These are phyloP conservation scores for Rhinella marina DNA, from an alignment of 2,797 vertebrate genomes.

Conservation along the genomic window DNA sequence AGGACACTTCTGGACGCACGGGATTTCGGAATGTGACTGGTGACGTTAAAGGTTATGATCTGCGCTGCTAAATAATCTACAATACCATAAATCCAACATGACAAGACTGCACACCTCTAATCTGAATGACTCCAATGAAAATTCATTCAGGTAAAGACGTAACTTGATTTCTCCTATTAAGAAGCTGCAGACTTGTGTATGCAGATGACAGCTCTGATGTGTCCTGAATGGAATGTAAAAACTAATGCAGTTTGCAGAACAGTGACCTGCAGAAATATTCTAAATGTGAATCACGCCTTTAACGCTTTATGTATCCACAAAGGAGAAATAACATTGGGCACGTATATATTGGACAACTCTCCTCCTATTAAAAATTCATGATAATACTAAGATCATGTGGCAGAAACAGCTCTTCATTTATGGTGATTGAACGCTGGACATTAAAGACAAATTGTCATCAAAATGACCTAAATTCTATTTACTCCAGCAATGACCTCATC, in stretches of 20 bases:
- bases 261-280: background rate
- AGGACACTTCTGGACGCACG: background rate
- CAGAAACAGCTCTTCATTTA: background rate
- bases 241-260: background rate
- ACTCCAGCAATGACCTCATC: constrained; percentile 9
- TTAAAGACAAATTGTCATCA: background rate
- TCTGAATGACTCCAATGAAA: background rate
- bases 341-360: background rate
- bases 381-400: background rate
- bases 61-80: background rate
- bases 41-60: background rate
- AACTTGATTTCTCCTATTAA: background rate
- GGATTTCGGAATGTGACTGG: background rate
- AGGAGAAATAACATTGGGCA: no score
- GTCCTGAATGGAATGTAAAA: background rate
- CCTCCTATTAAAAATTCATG: background rate
- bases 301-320: background rate
- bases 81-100: background rate
- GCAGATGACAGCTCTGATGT: background rate
- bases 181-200: background rate
- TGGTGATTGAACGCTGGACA: constrained; percentile 5
- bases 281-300: background rate
- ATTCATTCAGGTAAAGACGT: background rate
- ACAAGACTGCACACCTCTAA: background rate
- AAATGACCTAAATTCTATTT: constrained; percentile 15